Conservation (phyloP, 2,888 invertebrate species). For the Liodrosophila aerea region DNA sequence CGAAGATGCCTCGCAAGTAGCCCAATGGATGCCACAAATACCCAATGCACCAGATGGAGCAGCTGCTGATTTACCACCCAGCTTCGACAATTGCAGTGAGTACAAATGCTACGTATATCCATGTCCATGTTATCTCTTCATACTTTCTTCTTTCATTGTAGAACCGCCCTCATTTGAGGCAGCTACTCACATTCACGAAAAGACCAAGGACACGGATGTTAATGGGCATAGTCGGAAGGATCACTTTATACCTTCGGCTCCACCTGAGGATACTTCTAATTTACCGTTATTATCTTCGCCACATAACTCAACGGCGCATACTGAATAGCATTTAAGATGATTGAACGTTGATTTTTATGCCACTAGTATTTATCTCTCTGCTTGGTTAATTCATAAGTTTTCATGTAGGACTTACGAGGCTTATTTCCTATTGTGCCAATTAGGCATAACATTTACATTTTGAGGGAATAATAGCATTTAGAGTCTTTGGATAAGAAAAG, state of each 20-base stretch:
- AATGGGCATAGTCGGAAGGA: slow-evolving; percentile 59
- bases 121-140: too few relatives aligned
- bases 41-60: slow-evolving; percentile 52
- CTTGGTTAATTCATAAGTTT: too few relatives aligned
- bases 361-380: too few relatives aligned
- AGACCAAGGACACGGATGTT: slow-evolving; percentile 62
- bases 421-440: too few relatives aligned
- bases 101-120: not conserved
- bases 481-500: too few relatives aligned
- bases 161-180: slow-evolving; percentile 70
- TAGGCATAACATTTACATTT: too few relatives aligned
- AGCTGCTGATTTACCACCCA: slow-evolving; percentile 59
- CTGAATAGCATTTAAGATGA: too few relatives aligned
- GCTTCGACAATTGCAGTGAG: slow-evolving; percentile 67
- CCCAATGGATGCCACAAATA: slow-evolving; percentile 60
- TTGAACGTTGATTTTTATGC: too few relatives aligned
- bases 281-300: slow-evolving; percentile 23
- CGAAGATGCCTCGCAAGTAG: slow-evolving; percentile 41
- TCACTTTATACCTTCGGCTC: slow-evolving; percentile 65
- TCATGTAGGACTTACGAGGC: too few relatives aligned
- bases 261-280: slow-evolving; percentile 13
- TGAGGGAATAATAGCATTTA: too few relatives aligned
- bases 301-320: slow-evolving; percentile 34
- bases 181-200: slow-evolving; percentile 57
- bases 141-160: slow-evolving; percentile 12